Conservation (phyloP, 1,140 invertebrate species). For the Drosophila ogumai region DNA sequence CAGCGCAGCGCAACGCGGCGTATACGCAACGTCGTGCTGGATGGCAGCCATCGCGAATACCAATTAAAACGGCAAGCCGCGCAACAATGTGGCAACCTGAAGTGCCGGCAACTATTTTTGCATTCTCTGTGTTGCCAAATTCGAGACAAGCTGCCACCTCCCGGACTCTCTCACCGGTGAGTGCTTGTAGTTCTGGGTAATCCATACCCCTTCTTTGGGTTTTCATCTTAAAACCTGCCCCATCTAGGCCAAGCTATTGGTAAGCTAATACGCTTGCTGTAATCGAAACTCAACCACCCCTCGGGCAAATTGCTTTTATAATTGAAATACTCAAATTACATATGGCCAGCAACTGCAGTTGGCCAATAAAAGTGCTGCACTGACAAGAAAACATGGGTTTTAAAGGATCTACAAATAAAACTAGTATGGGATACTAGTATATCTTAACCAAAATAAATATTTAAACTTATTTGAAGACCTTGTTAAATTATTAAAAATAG, state of each 20-base stretch:
- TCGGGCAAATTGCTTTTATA: slow-evolving; percentile 69
- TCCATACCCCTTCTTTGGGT: slow-evolving; percentile 1
- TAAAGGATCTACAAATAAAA: neutral
- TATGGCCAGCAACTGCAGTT: slow-evolving; percentile 30
- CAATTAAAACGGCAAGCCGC: slow-evolving; percentile 75
- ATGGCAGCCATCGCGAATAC: slow-evolving; percentile 54
- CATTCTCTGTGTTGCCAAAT: slow-evolving; percentile 38
- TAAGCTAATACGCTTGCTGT: slow-evolving; percentile 67
- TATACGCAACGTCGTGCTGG: slow-evolving; percentile 51
- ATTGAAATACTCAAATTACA: slow-evolving; percentile 77
- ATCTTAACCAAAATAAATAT: neutral
- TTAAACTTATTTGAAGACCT: neutral
- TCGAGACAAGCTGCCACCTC: slow-evolving; percentile 6
- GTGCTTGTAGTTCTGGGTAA: slow-evolving; percentile 8
- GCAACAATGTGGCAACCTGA: slow-evolving; percentile 71
- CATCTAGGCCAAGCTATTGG: slow-evolving; percentile 32
- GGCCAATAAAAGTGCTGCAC: slow-evolving; percentile 18
- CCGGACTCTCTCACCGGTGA: neutral
- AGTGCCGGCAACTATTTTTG: slow-evolving; percentile 63
- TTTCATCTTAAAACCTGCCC: neutral
- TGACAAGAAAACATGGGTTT: neutral
- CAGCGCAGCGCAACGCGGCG: slow-evolving; percentile 33
- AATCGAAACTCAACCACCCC: slow-evolving; percentile 33
- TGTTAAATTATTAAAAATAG: neutral
- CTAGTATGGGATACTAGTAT: neutral